Evolutionary conservation across 1,140 invertebrate species (phyloP), one percentile per base, ranked within the genome.

Genomic region (Brachionus rotundiformis): DNA sequence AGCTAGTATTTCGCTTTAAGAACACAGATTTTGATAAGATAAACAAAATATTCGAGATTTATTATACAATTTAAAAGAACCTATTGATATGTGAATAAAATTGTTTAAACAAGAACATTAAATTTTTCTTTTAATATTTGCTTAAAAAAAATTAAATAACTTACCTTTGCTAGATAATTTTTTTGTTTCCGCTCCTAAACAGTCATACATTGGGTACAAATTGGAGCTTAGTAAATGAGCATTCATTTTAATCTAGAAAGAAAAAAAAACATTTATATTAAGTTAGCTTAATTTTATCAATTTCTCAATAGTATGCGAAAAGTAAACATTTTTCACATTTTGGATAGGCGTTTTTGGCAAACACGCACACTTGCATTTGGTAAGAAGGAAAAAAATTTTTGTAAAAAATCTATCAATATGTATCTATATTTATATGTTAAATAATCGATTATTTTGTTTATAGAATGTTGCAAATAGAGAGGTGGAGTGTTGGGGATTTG

Each of bases 11-110:
- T 33, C 13, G 29, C 29, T 63, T 63, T 7, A 63, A 63, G 59
- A 63, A n/a, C 11, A 63, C 59, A 33, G 63, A 68, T 68, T 68
- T 68, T 68, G 63, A 68, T 68, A 68, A 68, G 63, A 68, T 68
- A 68, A n/a, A 68, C 1, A 68, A 68, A 39, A 68, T 23, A 39
- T 33, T 39, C 59, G 59, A 25, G 29, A 63, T 25, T 63, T 63
- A 63, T 63, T 49, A 49, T n/a, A 49, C 19, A 49, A 49, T 19
- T 49, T 19, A 16, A 33, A 19, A 36, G 27, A 68, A 8, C n/a
- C n/a, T n/a, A n/a, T n/a, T n/a, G n/a, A n/a, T n/a, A n/a, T n/a
- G n/a, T n/a, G n/a, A n/a, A n/a, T n/a, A n/a, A n/a, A n/a, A n/a
- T n/a, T n/a, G n/a, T n/a, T n/a, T n/a, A n/a, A n/a, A n/a, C n/a